Evolutionary conservation across 2,113 vertebrate genomes (phyloP).

Genomic region (Anhinga rufa): DNA sequence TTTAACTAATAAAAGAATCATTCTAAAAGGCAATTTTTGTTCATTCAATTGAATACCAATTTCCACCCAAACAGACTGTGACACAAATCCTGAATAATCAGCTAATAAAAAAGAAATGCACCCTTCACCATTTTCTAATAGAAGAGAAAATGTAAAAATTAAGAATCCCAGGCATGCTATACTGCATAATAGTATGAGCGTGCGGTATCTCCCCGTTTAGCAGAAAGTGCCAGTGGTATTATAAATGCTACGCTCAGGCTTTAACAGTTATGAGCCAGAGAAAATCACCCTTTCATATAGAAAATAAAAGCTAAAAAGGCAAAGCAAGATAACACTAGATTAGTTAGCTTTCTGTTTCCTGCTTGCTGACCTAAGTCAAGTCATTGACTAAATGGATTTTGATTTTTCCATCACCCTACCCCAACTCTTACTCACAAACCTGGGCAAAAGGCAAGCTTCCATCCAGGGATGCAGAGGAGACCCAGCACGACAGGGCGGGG

Average conservation of each 20-base stretch:
- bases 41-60: slow-evolving; percentile 43
- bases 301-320: neutral
- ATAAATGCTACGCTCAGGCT: neutral
- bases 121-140: slow-evolving; percentile 24
- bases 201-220: neutral
- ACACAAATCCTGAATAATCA: slow-evolving; percentile 52
- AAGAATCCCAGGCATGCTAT: neutral
- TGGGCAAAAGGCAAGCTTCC: neutral
- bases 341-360: neutral
- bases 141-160: slow-evolving; percentile 44
- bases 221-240: neutral
- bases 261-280: neutral
- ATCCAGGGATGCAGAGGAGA: neutral
- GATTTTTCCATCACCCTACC: neutral
- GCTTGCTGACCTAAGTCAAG: neutral
- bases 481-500: fast-evolving
- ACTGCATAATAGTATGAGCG: neutral
- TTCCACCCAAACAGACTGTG: slow-evolving; percentile 16
- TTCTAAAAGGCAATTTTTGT: slow-evolving; percentile 51
- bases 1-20: slow-evolving; percentile 52
- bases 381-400: neutral
- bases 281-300: neutral
- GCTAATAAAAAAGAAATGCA: slow-evolving; percentile 36
- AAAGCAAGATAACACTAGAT: neutral
- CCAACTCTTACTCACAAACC: fast-evolving